Evolutionary conservation across 2,797 vertebrate species (phyloP), one percentile per base, ranked within the genome.

Genomic region (Pteropus rufus): DNA sequence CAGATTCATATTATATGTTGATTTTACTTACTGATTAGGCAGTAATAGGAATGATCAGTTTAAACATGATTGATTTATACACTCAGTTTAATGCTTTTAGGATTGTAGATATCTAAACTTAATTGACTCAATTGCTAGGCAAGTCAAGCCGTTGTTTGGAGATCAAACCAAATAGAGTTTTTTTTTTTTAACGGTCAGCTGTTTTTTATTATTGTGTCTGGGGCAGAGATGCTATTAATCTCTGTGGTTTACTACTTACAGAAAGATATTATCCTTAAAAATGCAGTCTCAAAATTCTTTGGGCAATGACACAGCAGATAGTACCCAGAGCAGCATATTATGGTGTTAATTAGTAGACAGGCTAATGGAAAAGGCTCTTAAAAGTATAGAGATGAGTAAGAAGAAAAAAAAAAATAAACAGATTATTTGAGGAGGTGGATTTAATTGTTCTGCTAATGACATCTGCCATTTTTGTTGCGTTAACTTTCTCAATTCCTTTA

Each of bases 191-290:
- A 87, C 83, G 67, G 49, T 92, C 56, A 93, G 34, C 64, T 96
- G 49, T 64, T 90, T 96, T 96, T 96, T 72, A 86, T 97, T 89
- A 95, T 76, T 77, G 52, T 95, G 76, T 94, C 93, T 95, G 46
- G n/a, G 39, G 2, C 70, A 77, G 87, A 94, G 73, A 95, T 89
- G 39, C 31, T 85, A 31, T 93, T 95, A 86, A 89, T 94, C 56
- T 88, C 46, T 54, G 18, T 88, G 56, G 26, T 92, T 96, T 72
- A 65, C 44, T 88, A 24, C 44, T 70, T 95, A 79, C 29, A 81
- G 56, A 81, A 95, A 90, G 31, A 58, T 54, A 79, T 2, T 91
- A 26, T 93, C 31, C n/a, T 96, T 93, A 75, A 92, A 93, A 93
- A 58, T 93, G 44, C 11, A 73, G 29, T 72, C 34, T 34, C 21